phyloP scores from a whole-genome alignment of 1,140 invertebrate genomes.

The Drosophila lini region DNA sequence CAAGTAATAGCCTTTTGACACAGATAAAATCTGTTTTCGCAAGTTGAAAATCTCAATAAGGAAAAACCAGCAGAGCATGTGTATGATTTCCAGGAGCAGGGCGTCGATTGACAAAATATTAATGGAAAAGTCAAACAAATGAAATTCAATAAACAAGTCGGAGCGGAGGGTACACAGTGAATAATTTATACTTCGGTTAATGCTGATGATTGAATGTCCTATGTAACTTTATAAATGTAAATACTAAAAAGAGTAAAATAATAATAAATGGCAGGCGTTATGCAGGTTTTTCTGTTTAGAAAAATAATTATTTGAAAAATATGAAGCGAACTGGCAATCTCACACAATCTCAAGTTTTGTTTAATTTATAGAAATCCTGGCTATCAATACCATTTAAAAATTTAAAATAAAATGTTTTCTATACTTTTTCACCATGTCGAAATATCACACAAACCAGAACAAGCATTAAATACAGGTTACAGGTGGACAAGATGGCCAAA shows the following conservation, averaged over 20 bases:
- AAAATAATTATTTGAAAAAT: too few relatives aligned
- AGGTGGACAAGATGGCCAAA: background rate
- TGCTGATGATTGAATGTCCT: background rate
- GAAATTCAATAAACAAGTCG: conserved; percentile 19
- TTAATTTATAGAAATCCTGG: too few relatives aligned
- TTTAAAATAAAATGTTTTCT: background rate
- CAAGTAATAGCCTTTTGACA: conserved; percentile 34
- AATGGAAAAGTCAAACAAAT: conserved; percentile 50
- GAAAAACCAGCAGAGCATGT: conserved; percentile 3
- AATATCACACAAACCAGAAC: background rate
- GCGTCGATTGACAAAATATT: conserved; percentile 53
- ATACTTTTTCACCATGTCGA: background rate
- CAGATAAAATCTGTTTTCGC: conserved; percentile 20
- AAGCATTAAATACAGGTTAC: conserved; percentile 6
- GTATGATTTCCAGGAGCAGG: background rate
- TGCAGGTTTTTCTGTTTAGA: too few relatives aligned
- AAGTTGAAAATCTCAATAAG: conserved; percentile 45
- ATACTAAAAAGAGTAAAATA: too few relatives aligned
- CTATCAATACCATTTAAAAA: too few relatives aligned
- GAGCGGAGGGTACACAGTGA: background rate
- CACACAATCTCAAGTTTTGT: too few relatives aligned
- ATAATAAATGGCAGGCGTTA: too few relatives aligned
- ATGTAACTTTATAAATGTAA: background rate
- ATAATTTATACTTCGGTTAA: background rate
- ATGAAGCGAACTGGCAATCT: too few relatives aligned